Evolutionary conservation across 1,140 invertebrate genomes (phyloP).

Genomic region (Copidosoma floridanum): DNA sequence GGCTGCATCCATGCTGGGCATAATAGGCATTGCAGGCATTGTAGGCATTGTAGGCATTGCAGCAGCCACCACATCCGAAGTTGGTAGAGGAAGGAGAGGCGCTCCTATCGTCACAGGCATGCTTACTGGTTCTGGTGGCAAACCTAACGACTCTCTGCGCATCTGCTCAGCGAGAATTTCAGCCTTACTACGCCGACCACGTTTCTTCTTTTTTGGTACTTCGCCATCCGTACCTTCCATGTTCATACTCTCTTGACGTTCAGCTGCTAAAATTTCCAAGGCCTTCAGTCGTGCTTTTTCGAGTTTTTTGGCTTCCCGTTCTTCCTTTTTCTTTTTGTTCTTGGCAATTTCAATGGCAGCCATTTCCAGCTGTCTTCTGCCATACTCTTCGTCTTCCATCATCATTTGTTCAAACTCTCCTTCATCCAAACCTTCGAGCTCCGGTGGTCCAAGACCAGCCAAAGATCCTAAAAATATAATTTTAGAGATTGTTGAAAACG

Average conservation of each 20-base stretch:
- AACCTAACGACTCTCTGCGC: conserved; percentile 41
- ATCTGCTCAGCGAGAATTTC: conserved; percentile 56
- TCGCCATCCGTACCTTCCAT: conserved; percentile 48
- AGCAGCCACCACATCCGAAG: conserved; percentile 20
- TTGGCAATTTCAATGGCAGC: conserved; percentile 60
- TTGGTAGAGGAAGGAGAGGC: not conserved
- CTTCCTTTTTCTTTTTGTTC: conserved; percentile 60
- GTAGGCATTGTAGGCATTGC: no score
- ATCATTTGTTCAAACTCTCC: conserved; percentile 62
- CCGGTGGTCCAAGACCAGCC: conserved; percentile 50
- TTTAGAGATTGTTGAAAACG: no score
- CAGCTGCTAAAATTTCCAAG: conserved; percentile 49
- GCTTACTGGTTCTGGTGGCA: conserved; percentile 11
- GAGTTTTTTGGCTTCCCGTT: conserved; percentile 60
- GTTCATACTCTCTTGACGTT: conserved; percentile 44
- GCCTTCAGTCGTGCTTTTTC: conserved; percentile 62
- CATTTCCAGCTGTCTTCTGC: conserved; percentile 58
- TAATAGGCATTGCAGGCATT: conserved; percentile 17
- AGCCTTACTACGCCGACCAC: conserved; percentile 54
- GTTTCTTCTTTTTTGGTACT: conserved; percentile 51
- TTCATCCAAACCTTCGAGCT: conserved; percentile 60
- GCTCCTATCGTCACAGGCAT: not conserved
- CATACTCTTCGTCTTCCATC: conserved; percentile 65
- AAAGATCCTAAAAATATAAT: conserved; percentile 40
- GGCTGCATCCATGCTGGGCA: not conserved